Evolutionary conservation across 2,113 vertebrate species (phyloP).

Genomic region (Sprattus sprattus): DNA sequence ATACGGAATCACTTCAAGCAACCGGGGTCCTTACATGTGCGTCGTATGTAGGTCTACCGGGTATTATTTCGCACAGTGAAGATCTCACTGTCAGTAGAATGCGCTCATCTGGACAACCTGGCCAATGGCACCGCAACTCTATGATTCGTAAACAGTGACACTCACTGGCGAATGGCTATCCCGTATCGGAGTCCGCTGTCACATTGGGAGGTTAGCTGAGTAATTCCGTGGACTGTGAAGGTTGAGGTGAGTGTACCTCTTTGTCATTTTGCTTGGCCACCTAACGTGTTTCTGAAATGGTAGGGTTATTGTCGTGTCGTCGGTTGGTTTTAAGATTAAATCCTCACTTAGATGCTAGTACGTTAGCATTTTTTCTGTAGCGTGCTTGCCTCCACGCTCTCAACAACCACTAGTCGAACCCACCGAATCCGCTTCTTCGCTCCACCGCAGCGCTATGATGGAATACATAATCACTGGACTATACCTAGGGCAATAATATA

Average conservation of each 20-base stretch:
- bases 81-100: slow-evolving; percentile 31
- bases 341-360: not conserved
- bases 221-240: slow-evolving; percentile 47
- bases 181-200: slow-evolving; percentile 32
- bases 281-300: not conserved
- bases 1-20: slow-evolving; percentile 3
- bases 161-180: slow-evolving; percentile 40
- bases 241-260: slow-evolving; percentile 59
- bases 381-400: not conserved
- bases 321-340: not conserved
- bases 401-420: not conserved
- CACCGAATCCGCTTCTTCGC: not conserved
- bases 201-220: slow-evolving; percentile 49
- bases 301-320: not conserved
- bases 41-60: not conserved
- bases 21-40: not conserved
- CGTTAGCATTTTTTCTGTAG: not conserved
- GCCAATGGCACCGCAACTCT: slow-evolving; percentile 31
- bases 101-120: not conserved
- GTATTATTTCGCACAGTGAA: slow-evolving; percentile 9
- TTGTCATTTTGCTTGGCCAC: not conserved
- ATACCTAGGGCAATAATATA: not conserved
- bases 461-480: not conserved
- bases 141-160: slow-evolving; percentile 62
- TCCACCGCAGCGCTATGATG: not conserved